phyloP scores from a whole-genome alignment of 53 echinoderm and acorn worm genomes.

The Astropecten irregularis region DNA sequence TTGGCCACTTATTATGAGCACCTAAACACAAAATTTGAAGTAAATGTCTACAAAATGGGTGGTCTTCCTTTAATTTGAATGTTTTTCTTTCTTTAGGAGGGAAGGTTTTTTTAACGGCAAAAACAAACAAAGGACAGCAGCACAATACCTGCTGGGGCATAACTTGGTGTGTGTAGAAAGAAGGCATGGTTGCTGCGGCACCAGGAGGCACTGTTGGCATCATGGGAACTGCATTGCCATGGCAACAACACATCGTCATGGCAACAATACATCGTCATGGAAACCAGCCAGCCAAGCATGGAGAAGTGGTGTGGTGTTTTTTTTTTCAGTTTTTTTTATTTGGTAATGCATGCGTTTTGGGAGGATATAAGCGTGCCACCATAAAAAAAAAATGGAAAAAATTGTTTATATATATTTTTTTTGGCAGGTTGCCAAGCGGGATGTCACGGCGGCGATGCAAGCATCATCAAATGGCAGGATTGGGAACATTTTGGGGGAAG shows the following conservation, averaged over 20 bases:
- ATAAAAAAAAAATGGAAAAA: no score
- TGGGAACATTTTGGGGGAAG: not conserved
- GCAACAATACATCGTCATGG: conserved; percentile 56
- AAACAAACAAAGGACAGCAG: conserved; percentile 24
- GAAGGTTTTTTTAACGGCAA: not conserved
- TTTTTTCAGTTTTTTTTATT: not conserved
- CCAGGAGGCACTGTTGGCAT: conserved; percentile 79
- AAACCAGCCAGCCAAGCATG: conserved; percentile 45
- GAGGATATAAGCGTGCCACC: conserved; percentile 25
- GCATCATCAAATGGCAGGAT: conserved; percentile 38
- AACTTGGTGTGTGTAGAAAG: conserved; percentile 74
- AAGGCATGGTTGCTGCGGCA: conserved; percentile 65
- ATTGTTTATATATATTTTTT: conserved; percentile 8
- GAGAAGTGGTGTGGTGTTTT: not conserved
- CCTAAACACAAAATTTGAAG: no score
- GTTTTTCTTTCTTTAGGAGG: no score
- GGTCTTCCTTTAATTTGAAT: no score
- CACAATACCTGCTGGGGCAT: conserved; percentile 75
- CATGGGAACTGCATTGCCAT: conserved; percentile 79
- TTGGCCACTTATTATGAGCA: no score
- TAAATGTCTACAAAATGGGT: no score
- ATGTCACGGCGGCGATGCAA: conserved; percentile 1
- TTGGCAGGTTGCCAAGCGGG: conserved; percentile 30
- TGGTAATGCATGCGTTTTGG: conserved; percentile 19
- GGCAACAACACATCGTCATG: conserved; percentile 56